phyloP scores from a whole-genome alignment of 2,113 vertebrate genomes.

The Mesitornis unicolor region DNA sequence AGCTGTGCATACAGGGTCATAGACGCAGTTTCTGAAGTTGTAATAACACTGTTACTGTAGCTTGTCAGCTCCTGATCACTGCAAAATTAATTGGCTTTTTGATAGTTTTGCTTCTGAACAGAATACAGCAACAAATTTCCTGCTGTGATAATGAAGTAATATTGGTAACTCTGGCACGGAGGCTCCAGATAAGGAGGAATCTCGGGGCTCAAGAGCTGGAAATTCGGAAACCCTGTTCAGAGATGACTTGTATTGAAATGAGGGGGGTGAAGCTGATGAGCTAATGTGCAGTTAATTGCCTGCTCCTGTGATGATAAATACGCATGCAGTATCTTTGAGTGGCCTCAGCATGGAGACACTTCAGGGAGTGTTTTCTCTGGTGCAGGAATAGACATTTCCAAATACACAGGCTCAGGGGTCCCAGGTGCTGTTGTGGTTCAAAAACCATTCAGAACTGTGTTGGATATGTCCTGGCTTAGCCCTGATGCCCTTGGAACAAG shows the following conservation, averaged over 20 bases:
- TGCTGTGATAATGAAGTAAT: no score
- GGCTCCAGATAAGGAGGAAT: not conserved
- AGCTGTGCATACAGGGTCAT: rapidly evolving
- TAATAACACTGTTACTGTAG: rapidly evolving
- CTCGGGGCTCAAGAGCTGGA: no score
- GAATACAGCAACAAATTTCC: rapidly evolving
- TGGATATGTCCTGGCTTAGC: rapidly evolving
- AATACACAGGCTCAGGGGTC: rapidly evolving
- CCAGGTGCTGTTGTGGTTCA: no score
- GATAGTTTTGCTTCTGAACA: rapidly evolving
- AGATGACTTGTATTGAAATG: not conserved
- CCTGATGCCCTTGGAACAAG: rapidly evolving
- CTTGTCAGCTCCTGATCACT: not conserved
- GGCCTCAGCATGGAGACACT: rapidly evolving
- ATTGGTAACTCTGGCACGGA: rapidly evolving
- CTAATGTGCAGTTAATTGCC: not conserved
- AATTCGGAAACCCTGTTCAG: not conserved
- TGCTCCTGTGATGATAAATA: not conserved
- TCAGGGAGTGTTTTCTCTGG: rapidly evolving
- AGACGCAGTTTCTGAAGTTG: rapidly evolving
- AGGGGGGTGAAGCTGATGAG: not conserved
- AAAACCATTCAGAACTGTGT: no score
- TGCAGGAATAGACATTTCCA: rapidly evolving
- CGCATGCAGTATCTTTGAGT: rapidly evolving
- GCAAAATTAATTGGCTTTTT: rapidly evolving